A percentile compares a stretch with the other conserved stretches of the same genome.
Evolutionary conservation across 2,113 vertebrate genomes (phyloP).

Genomic region (Alectura lathami): DNA sequence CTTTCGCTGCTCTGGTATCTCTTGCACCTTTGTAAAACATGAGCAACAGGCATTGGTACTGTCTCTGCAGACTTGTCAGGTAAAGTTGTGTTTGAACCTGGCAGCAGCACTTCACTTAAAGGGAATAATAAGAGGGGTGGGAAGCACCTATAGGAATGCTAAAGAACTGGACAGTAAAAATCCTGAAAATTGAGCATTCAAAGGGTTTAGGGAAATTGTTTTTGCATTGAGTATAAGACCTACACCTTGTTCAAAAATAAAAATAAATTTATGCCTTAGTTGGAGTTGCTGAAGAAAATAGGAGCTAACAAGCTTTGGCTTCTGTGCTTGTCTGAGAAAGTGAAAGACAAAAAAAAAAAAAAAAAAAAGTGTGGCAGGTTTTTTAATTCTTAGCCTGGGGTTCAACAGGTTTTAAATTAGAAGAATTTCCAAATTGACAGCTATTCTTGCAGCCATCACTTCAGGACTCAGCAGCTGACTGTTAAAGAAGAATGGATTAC

Average conservation of each 20-base stretch:
- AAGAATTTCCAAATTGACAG: slow-evolving; percentile 24
- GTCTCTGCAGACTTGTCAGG: not conserved
- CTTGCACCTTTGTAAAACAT: not conserved
- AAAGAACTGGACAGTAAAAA: not conserved
- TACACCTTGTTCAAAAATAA: not conserved
- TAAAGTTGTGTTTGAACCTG: not conserved
- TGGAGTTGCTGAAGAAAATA: not conserved
- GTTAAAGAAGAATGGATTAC: not conserved
- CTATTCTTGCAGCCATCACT: not conserved
- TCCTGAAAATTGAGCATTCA: not conserved
- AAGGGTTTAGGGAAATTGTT: not conserved
- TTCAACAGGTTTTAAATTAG: not conserved
- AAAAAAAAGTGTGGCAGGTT: not conserved
- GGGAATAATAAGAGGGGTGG: not conserved
- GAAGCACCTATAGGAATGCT: rapidly evolving
- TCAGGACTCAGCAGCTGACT: not conserved
- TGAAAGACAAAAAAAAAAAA: not conserved
- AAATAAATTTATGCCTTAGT: not conserved
- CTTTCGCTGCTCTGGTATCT: not conserved
- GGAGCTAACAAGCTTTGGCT: not conserved
- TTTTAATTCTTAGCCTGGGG: not conserved
- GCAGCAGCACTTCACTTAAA: not conserved
- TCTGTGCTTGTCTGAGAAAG: not conserved
- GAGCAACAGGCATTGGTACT: not conserved
- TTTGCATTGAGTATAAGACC: not conserved